phyloP scores from a whole-genome alignment of 2,797 vertebrate genomes.

The Melanotaenia nigrans region DNA sequence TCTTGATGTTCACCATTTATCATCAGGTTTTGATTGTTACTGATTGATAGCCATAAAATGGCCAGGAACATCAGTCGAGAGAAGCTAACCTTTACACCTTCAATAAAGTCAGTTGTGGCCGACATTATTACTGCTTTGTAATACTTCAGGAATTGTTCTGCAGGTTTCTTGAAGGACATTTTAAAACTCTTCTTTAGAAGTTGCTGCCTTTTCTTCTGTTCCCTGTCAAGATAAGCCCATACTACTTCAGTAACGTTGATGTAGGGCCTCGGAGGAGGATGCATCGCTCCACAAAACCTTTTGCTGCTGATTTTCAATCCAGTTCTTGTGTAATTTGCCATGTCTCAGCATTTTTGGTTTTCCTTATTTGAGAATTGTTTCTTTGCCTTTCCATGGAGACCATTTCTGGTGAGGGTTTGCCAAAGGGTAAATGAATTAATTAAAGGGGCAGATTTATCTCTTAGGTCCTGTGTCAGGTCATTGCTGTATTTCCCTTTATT shows the following conservation, averaged over 20 bases:
- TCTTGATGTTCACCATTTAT: too few species aligned
- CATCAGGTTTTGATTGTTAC: too few species aligned
- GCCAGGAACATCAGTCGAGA: too few species aligned
- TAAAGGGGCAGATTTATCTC: not conserved
- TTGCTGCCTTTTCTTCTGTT: too few species aligned
- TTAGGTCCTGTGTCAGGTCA: not conserved
- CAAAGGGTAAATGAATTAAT: not conserved
- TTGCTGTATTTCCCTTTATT: too few species aligned
- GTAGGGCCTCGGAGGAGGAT: not conserved
- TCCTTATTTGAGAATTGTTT: not conserved
- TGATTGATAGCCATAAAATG: too few species aligned
- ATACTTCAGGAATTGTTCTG: too few species aligned
- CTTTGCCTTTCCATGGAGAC: not conserved
- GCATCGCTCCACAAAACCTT: not conserved
- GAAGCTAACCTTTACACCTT: not conserved
- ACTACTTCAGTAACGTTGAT: too few species aligned
- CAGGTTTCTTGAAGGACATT: not conserved
- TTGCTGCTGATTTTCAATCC: not conserved
- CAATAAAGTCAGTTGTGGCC: not conserved
- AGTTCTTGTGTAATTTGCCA: not conserved
- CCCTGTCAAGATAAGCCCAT: too few species aligned
- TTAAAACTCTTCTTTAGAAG: not conserved
- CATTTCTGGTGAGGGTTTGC: not conserved
- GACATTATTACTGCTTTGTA: not conserved
- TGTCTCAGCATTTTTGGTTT: not conserved